Base-by-base conservation (phyloP, 2,888 invertebrate species). In the Ditylenchus weischeri region DNA sequence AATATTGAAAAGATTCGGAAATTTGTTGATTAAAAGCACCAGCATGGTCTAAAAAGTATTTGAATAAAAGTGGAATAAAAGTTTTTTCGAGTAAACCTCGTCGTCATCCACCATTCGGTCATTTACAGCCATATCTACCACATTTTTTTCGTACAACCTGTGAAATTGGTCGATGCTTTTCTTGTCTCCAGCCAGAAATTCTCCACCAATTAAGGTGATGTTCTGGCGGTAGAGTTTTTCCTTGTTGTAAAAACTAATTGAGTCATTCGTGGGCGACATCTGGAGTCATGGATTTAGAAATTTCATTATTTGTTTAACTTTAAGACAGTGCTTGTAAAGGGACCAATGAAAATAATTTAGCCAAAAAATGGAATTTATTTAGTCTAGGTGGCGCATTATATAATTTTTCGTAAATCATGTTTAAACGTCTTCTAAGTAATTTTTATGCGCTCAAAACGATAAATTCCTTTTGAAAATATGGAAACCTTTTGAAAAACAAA, bases 161-260 rank as follows among this genome's bases (percentile, higher is more conserved):
- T 58, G 58, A 38, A 65, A 57, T 59, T 65, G 18, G 13, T 65
- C 65, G 29, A 65, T 59, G 57, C 23, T 58, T 36, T 29, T 23
- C 51, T 43, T 54, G 38, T 64, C 64, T n/a, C 64, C 64, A 8
- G 64, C 64, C 36, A 64, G 8, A 19, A 64, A 64, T 62, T 62
- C 62, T 19, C 51, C 43, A 35, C 54, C 54, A 18, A 64, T n/a
- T 10, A 64, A 36, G 18, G 35, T 64, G 0, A 51, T 15, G 21
- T 54, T 54, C 18, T 36, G 64, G 19, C 54, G 50, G 19, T 54
- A 19, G n/a, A 64, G 51, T 10, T 57, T 38, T 18, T 64, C 51
- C 19, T 54, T 50, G 23, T 58, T 57, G 47, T 19, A 48, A 15
- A 65, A 48, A 43, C 21, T 43, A 21, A 65, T 43, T 7, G 65